A percentile compares a stretch with the other conserved stretches of the same genome.
Conservation (phyloP, 2,113 vertebrate species). For the Pardalotus punctatus region DNA sequence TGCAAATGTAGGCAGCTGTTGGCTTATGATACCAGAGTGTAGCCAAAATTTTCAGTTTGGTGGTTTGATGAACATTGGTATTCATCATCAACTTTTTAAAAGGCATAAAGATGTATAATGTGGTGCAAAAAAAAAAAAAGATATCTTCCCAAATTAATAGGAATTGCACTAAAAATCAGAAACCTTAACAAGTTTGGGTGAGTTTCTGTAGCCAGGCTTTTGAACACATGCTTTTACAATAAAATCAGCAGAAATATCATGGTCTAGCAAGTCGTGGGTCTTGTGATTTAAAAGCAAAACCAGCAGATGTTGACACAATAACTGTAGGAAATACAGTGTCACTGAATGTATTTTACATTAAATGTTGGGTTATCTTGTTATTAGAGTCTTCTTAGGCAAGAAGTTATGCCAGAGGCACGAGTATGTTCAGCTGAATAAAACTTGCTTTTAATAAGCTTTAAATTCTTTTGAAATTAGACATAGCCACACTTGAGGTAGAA, state of each 20-base stretch:
- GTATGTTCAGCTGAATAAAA: background rate
- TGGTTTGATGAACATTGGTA: background rate
- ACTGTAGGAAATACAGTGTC: background rate
- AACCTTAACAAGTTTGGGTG: background rate
- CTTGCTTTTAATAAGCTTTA: background rate
- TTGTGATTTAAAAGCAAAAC: background rate
- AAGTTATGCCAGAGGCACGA: background rate
- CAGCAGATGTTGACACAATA: background rate
- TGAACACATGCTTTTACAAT: background rate
- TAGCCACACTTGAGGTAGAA: background rate
- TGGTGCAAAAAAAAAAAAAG: background rate
- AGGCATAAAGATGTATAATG: background rate
- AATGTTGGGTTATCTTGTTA: background rate
- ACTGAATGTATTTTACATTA: background rate
- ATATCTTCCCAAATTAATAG: background rate
- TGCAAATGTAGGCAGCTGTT: conserved; percentile 21
- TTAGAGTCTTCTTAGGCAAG: background rate
- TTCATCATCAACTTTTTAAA: background rate
- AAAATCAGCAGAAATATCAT: background rate
- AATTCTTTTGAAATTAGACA: background rate
- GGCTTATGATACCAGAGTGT: background rate
- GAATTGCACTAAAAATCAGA: background rate
- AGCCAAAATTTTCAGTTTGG: background rate
- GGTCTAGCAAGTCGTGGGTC: background rate
- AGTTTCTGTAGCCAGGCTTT: background rate